These are phyloP conservation scores for Aphelenchoides besseyi DNA, from an alignment of 1,140 invertebrate genomes.

Conservation along the genomic window DNA sequence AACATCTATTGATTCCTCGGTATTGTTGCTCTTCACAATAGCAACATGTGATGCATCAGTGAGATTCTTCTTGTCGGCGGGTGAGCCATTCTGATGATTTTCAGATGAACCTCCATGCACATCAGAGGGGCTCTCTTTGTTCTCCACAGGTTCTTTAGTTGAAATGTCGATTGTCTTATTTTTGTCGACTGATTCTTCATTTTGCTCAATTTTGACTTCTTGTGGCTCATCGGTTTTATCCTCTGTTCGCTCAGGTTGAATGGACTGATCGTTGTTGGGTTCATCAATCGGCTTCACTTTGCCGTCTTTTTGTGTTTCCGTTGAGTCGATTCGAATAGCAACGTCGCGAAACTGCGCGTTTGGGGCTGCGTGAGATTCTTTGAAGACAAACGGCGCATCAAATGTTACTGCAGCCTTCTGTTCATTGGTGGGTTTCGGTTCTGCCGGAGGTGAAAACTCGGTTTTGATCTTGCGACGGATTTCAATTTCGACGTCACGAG, in stretches of 20 bases:
- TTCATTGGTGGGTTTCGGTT: not conserved
- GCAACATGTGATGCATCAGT: too few relatives aligned
- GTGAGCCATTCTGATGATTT: too few relatives aligned
- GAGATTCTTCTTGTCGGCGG: too few relatives aligned
- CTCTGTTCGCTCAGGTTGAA: not conserved
- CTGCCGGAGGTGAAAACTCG: not conserved
- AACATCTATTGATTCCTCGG: too few relatives aligned
- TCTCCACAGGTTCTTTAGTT: too few relatives aligned
- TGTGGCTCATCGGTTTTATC: not conserved
- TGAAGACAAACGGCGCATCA: not conserved
- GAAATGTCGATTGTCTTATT: too few relatives aligned
- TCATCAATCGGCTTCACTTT: too few relatives aligned
- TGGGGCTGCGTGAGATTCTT: not conserved
- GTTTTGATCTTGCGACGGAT: slow-evolving; percentile 5
- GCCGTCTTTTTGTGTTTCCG: too few relatives aligned
- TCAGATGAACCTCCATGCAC: too few relatives aligned
- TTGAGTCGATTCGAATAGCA: slow-evolving; percentile 5
- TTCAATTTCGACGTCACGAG: slow-evolving; percentile 9
- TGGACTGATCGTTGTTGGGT: not conserved
- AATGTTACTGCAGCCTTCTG: not conserved
- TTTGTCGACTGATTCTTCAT: not conserved
- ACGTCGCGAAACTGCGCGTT: slow-evolving; percentile 1
- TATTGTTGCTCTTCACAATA: too few relatives aligned
- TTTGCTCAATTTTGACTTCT: not conserved
- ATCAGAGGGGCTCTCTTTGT: too few relatives aligned